Conservation (phyloP, 2,888 invertebrate genomes). For the Leptarthrus brevirostris region DNA sequence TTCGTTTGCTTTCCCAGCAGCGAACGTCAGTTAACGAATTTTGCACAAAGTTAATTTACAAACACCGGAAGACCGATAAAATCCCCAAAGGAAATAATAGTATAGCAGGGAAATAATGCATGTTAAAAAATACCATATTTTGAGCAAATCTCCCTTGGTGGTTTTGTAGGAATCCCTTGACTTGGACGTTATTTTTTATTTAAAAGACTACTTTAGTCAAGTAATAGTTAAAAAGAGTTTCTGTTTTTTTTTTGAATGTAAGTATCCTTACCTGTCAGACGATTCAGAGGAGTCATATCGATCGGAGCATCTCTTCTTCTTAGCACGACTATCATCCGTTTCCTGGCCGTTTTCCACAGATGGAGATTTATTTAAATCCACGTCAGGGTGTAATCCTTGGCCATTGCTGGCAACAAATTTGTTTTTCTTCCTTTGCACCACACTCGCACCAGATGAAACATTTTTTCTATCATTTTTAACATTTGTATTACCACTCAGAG, state of each 20-base stretch:
- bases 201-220: too few relatives aligned
- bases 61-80: not conserved
- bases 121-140: too few relatives aligned
- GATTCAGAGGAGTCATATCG: conserved; percentile 94
- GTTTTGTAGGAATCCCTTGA: too few relatives aligned
- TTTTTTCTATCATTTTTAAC: conserved; percentile 27
- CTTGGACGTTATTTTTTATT: too few relatives aligned
- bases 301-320: conserved; percentile 86
- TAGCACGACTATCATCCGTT: conserved; percentile 76
- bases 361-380: conserved; percentile 54
- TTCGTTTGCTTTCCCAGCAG: not conserved
- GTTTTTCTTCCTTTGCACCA: conserved; percentile 26
- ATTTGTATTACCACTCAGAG: conserved; percentile 17
- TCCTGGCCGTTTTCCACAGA: conserved; percentile 65
- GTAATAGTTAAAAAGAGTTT: too few relatives aligned
- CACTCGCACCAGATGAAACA: conserved; percentile 40
- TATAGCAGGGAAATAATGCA: too few relatives aligned
- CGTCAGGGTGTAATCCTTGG: not conserved
- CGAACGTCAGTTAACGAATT: too few relatives aligned
- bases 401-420: conserved; percentile 40
- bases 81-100: too few relatives aligned
- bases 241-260: too few relatives aligned
- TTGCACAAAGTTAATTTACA: not conserved
- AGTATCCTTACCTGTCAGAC: conserved; percentile 89
- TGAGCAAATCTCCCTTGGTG: too few relatives aligned